Evolutionary conservation across 2,113 vertebrate genomes (phyloP).

Genomic region (Vombatus ursinus): DNA sequence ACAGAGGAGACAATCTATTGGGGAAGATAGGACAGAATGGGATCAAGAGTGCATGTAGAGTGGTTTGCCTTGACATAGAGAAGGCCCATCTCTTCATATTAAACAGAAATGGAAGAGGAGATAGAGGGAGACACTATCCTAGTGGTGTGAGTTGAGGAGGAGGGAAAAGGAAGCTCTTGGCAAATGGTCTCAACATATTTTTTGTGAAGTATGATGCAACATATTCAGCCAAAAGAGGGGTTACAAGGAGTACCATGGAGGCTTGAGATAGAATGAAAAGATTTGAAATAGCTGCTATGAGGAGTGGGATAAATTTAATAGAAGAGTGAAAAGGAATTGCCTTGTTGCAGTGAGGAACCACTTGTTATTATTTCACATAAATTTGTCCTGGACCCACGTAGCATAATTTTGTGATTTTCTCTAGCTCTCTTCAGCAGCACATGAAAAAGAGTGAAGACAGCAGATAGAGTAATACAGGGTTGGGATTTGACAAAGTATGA

Average conservation of each 20-base stretch:
- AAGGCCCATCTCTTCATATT: background rate
- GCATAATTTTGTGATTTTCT: background rate
- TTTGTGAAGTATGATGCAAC: background rate
- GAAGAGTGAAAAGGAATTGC: background rate
- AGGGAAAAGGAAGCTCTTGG: background rate
- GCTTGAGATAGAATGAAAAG: background rate
- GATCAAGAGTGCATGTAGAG: background rate
- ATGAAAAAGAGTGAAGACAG: background rate
- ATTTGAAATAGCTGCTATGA: background rate
- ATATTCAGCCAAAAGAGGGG: background rate
- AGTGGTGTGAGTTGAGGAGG: background rate
- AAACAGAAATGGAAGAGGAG: background rate
- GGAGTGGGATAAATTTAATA: background rate
- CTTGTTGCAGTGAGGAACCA: background rate
- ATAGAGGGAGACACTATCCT: background rate
- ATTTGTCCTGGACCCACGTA: background rate
- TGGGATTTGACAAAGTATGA: background rate
- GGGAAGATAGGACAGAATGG: background rate
- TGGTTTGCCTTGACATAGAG: background rate
- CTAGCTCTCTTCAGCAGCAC: background rate
- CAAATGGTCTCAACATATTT: background rate
- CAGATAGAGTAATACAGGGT: background rate
- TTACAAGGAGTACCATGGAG: no score
- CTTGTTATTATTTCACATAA: background rate
- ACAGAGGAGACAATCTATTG: background rate